A percentile compares a stretch with the other conserved stretches of the same genome.
phyloP scores from a whole-genome alignment of 2,888 invertebrate genomes.

The Drosophila multiciliata region DNA sequence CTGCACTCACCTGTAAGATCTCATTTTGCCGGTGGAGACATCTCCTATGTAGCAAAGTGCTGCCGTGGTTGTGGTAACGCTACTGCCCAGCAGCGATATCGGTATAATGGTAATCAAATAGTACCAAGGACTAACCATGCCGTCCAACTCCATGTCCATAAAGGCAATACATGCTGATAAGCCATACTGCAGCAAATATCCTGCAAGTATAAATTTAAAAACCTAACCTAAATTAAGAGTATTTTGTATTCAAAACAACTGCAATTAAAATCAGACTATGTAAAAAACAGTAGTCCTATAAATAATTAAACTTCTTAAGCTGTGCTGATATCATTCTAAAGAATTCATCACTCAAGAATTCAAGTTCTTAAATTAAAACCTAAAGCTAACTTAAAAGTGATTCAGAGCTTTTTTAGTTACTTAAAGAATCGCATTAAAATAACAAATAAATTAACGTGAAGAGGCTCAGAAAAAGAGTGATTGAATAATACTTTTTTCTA shows the following conservation, averaged over 20 bases:
- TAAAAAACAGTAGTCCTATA: background rate
- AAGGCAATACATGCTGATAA: constrained; percentile 70
- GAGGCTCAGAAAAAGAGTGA: background rate
- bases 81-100: constrained; percentile 87
- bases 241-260: background rate
- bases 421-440: background rate
- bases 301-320: background rate
- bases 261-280: background rate
- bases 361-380: background rate
- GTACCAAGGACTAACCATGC: constrained; percentile 81
- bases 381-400: background rate
- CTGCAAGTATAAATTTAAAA: constrained; percentile 42
- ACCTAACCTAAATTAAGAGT: background rate
- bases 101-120: constrained; percentile 87
- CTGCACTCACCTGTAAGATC: constrained; percentile 87
- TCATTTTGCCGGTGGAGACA: constrained; percentile 86
- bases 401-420: background rate
- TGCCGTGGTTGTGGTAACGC: constrained; percentile 87
- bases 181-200: constrained; percentile 76
- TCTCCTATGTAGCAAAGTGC: constrained; percentile 89
- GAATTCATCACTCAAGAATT: background rate
- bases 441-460: background rate
- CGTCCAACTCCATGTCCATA: constrained; percentile 47
- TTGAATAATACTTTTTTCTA: background rate
- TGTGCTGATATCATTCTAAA: background rate